phyloP scores from a whole-genome alignment of 2,888 invertebrate genomes.

The Scaptomyza reducta region DNA sequence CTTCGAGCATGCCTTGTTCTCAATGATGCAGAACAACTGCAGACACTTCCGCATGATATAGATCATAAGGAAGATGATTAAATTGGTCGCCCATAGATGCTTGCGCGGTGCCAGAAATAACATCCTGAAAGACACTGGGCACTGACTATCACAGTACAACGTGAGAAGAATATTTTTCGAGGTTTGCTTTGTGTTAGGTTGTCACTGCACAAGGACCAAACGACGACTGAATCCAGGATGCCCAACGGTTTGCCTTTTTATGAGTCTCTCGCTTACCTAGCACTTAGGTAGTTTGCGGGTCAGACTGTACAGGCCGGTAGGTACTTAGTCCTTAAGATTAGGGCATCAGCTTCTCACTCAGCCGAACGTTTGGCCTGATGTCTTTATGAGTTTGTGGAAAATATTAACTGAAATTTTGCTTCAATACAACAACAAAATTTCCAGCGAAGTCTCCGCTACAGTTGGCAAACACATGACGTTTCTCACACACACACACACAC shows the following conservation, averaged over 20 bases:
- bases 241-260: constrained; percentile 29
- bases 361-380: constrained; percentile 27
- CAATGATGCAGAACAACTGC: constrained; percentile 75
- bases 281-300: constrained; percentile 25
- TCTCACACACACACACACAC: constrained; percentile 16
- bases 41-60: constrained; percentile 73
- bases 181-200: constrained; percentile 2
- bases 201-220: constrained; percentile 35
- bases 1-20: constrained; percentile 60
- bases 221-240: constrained; percentile 59
- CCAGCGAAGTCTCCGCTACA: constrained; percentile 36
- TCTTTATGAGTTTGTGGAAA: constrained; percentile 75
- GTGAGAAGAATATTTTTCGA: not conserved
- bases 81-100: constrained; percentile 74
- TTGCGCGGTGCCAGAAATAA: constrained; percentile 74
- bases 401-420: constrained; percentile 44
- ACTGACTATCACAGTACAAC: constrained; percentile 49
- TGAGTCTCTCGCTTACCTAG: constrained; percentile 18
- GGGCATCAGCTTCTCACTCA: constrained; percentile 61
- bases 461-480: constrained; percentile 23
- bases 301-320: constrained; percentile 5
- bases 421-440: constrained; percentile 33
- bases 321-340: constrained; percentile 64
- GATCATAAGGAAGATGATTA: constrained; percentile 73
- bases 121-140: constrained; percentile 52